Base-by-base conservation (phyloP, 1,140 invertebrate species). In the Melanaphis sacchari region DNA sequence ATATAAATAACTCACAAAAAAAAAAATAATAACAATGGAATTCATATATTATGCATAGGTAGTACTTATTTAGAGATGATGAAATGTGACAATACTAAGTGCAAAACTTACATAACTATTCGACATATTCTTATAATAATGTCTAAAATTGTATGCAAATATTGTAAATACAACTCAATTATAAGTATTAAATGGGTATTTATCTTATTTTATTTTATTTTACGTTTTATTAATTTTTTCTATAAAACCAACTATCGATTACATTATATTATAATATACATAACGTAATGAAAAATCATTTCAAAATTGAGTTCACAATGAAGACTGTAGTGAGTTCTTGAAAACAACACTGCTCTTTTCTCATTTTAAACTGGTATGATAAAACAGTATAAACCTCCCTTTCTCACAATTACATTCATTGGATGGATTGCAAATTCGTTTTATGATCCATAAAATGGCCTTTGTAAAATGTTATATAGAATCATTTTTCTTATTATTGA, bases 371-470 rank as follows among this genome's bases (percentile, higher is more conserved):
- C 26, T 38, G 43, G 21, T 89, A 52, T 89, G 52, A 52, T 89
- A 89, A 89, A 89, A 89, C 87, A n/a, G 43, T 89, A 52, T 52
- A 89, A 89, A 22, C 8, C 22, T 41, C 43, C n/a, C 84, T 9
- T 87, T 38, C 22, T 89, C 7, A 52, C 46, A 52, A 89, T 89
- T 89, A 52, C 46, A 36, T 89, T 89, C 46, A 52, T 89, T 1
- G 46, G 87, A 22, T 91, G 8, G 22, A 66, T 49, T 21, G 41
- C 66, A 82, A 91, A 91, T 81, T 76, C 31, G n/a, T 91, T 91
- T 91, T 82, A 91, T 91, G 66, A 81, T 49, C 31, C 41, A 91
- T 91, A 91, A 91, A 91, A 31, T 54, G 41, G 21, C 40, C 54
- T 66, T 91, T 66, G 90, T 91, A n/a, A 41, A 49, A 91, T n/a